Conservation (phyloP, 2,113 vertebrate genomes). For the Solea senegalensis region DNA sequence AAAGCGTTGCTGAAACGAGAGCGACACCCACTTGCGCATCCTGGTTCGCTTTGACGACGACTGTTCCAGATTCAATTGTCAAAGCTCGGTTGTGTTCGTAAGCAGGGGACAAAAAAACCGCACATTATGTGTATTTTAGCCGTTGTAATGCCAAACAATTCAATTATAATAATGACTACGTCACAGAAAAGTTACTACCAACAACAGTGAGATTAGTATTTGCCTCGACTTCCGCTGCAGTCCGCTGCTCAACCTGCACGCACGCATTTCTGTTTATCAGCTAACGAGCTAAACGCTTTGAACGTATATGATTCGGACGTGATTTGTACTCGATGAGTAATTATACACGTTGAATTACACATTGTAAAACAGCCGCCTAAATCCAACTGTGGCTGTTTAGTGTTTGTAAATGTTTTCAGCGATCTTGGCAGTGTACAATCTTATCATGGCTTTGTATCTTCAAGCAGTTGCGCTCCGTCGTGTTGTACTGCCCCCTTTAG, state of each 20-base stretch:
- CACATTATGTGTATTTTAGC: no score
- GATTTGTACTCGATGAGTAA: background rate
- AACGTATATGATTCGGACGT: background rate
- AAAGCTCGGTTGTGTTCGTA: no score
- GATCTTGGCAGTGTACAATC: background rate
- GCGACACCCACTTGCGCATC: background rate
- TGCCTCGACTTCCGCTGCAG: background rate
- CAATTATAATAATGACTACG: background rate
- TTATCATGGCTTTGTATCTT: background rate
- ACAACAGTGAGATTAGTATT: background rate
- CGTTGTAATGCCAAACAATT: no score
- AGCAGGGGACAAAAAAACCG: no score
- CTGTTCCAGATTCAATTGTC: background rate
- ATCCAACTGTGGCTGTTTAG: background rate
- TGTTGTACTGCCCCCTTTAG: slow-evolving; percentile 32
- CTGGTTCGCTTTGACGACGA: slow-evolving; percentile 25
- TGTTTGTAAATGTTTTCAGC: background rate
- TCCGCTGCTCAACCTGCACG: no score
- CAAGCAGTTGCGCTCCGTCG: background rate
- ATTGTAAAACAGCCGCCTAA: fast-evolving
- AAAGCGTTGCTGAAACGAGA: slow-evolving; percentile 18
- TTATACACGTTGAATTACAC: background rate
- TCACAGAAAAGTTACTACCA: no score
- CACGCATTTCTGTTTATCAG: background rate
- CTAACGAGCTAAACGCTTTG: background rate